Base-by-base conservation (phyloP, 64 coral and sea anemone genomes). In the Stichodactyla helianthus region DNA sequence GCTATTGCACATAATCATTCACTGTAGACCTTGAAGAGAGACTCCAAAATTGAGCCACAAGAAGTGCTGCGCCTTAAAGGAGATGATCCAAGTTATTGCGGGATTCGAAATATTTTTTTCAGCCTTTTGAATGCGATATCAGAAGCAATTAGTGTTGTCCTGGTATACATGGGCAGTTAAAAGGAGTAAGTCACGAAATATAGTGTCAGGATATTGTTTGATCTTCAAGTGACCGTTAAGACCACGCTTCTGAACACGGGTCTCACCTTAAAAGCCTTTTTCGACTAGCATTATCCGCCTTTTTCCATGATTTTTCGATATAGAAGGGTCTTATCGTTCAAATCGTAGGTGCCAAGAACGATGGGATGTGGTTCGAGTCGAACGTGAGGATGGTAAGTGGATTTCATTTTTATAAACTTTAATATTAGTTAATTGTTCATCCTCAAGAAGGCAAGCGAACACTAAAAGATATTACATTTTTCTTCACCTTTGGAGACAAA, bases 341-440 rank as follows among this genome's bases (percentile, higher is more conserved):
- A 28, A 27, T 31, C 26, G 35, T 28, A 23, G 68, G 25, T 12
- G 68, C 12, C 22, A 9, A 65, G 62, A 18, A n/a, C 62, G 19
- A 6, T 65, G 62, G 62, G n/a, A 74, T 23, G 23, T 74, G 27
- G 10, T 74, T 27, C 10, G 8, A 27, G 68, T 74, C 68, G 7
- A n/a, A 70, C 6, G n/a, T 27, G 25, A 74, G 10, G 25, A 23
- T 31, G 68, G 68, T 74, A 74, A 74, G 68, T 26, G 68, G 68
- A 74, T 27, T 74, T 74, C 68, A 74, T 74, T 74, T 74, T 74
- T 31, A 74, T 31, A 9, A 65, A 65, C 8, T n/a, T 74, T 74
- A 28, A 74, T 74, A 10, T 27, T 74, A 74, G 68, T 74, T 74
- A 74, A 74, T 74, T 74, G 68, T 74, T 74, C 10, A 27, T 31